phyloP scores from a whole-genome alignment of 2,113 vertebrate genomes.

The Albula goreensis region DNA sequence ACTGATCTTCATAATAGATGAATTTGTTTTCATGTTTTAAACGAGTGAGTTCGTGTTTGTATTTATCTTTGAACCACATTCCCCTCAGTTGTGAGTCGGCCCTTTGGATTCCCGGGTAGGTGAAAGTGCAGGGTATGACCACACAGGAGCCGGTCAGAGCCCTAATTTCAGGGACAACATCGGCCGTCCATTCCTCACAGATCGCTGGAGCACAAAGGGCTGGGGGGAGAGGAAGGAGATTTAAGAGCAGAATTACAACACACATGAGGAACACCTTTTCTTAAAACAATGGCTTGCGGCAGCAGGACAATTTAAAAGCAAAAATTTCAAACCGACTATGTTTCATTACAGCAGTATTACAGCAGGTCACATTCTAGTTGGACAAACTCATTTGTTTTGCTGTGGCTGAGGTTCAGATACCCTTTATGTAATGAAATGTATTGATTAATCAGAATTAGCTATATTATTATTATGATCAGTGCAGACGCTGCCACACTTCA shows the following conservation, averaged over 20 bases:
- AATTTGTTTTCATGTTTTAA: accelerated
- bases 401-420: too few relatives aligned
- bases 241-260: neutral
- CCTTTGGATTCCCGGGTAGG: constrained; percentile 27
- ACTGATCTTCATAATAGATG: neutral
- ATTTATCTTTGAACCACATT: constrained; percentile 46
- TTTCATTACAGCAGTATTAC: neutral
- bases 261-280: too few relatives aligned
- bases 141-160: constrained; percentile 57
- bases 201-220: constrained; percentile 21
- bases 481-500: too few relatives aligned
- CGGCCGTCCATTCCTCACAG: constrained; percentile 44
- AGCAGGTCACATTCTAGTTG: neutral
- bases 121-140: constrained; percentile 60
- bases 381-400: neutral
- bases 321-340: too few relatives aligned
- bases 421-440: too few relatives aligned
- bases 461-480: too few relatives aligned
- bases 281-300: too few relatives aligned
- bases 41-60: too few relatives aligned
- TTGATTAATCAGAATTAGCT: too few relatives aligned
- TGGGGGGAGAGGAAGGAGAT: constrained; percentile 27
- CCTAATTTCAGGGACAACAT: neutral
- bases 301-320: too few relatives aligned
- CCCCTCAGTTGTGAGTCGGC: constrained; percentile 39